Conservation (phyloP, 2,888 invertebrate genomes). For the Plebejus anna region DNA sequence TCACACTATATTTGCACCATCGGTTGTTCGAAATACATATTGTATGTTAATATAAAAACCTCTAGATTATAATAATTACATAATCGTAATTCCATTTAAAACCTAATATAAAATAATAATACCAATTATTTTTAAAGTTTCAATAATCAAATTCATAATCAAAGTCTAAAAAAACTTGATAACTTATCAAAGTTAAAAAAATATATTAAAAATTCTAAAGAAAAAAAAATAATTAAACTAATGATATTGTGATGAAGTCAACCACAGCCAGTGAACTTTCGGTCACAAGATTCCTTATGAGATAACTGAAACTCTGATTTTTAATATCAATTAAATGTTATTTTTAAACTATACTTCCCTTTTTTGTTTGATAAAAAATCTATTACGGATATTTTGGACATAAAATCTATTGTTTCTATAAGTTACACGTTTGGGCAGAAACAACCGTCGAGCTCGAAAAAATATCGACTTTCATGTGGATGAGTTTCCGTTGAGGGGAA, state of each 20-base stretch:
- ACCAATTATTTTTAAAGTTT: slow-evolving; percentile 1
- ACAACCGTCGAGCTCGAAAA: too few species aligned
- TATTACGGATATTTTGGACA: too few species aligned
- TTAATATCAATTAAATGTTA: neutral
- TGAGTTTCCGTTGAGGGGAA: too few species aligned
- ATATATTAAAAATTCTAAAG: slow-evolving; percentile 27
- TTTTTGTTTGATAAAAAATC: neutral
- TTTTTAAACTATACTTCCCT: neutral
- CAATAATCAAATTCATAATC: neutral
- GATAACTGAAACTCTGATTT: slow-evolving; percentile 26
- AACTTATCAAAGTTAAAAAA: slow-evolving; percentile 12
- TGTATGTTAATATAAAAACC: slow-evolving; percentile 5
- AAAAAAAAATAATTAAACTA: slow-evolving; percentile 7
- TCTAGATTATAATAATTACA: neutral
- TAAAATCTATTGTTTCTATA: too few species aligned
- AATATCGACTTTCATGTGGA: too few species aligned
- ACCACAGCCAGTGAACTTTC: slow-evolving; percentile 55
- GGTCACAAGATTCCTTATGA: slow-evolving; percentile 37
- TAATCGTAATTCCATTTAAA: neutral
- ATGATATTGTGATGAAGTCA: slow-evolving; percentile 60
- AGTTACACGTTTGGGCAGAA: too few species aligned
- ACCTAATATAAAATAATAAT: slow-evolving; percentile 26
- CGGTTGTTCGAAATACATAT: slow-evolving; percentile 22
- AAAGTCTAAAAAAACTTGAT: neutral
- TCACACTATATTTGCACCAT: slow-evolving; percentile 28